Conservation (phyloP, 2,113 vertebrate species). For the Puma concolor region DNA sequence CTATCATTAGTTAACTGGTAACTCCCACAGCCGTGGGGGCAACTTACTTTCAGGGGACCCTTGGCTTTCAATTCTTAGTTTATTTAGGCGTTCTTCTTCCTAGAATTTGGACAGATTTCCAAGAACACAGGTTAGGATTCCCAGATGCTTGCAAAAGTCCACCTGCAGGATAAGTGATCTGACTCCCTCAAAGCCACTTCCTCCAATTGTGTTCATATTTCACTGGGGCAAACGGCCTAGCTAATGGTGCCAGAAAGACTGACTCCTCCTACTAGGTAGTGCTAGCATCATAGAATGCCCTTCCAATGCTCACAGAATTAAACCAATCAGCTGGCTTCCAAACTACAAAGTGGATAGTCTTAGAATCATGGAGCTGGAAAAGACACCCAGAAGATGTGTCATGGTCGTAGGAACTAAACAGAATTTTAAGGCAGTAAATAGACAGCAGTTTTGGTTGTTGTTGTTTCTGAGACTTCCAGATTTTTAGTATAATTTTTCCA, state of each 20-base stretch:
- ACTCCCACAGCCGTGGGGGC: background rate
- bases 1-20: background rate
- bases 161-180: background rate
- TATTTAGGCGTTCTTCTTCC: constrained; percentile 95
- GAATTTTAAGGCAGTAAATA: constrained; percentile 1
- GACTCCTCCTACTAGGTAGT: background rate
- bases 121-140: constrained; percentile 60
- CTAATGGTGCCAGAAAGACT: background rate
- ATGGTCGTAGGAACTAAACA: background rate
- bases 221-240: background rate
- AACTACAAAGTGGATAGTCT: background rate
- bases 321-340: background rate
- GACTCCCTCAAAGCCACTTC: background rate
- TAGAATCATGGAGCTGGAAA: background rate
- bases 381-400: background rate
- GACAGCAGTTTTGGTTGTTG: background rate
- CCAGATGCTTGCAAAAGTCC: background rate
- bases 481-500: constrained; percentile 13
- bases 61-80: constrained; percentile 89
- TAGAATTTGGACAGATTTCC: constrained; percentile 81
- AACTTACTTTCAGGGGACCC: constrained; percentile 92
- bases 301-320: background rate
- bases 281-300: background rate
- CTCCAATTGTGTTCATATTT: background rate
- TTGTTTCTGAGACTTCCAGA: background rate